Conservation (phyloP, 2,113 vertebrate genomes). For the Syngnathus floridae region DNA sequence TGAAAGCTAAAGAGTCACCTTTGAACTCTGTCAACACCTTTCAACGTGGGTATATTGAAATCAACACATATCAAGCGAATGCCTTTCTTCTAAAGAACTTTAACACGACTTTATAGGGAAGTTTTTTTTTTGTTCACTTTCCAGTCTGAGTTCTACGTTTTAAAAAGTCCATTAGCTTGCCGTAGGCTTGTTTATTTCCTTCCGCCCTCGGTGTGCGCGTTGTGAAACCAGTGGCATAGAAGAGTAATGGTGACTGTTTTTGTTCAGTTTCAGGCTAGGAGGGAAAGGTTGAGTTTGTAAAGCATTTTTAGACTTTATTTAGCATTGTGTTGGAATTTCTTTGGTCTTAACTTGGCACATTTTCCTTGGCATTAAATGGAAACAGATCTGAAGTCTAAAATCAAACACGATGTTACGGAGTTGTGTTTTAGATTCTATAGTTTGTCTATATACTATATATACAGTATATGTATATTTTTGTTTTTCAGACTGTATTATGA, state of each 20-base stretch:
- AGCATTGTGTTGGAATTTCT: conserved; percentile 54
- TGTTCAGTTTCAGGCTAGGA: conserved; percentile 68
- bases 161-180: conserved; percentile 41
- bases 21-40: neutral
- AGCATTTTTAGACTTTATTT: conserved; percentile 56
- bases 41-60: conserved; percentile 50
- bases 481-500: conserved; percentile 63
- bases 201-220: conserved; percentile 57
- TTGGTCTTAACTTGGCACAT: conserved; percentile 44
- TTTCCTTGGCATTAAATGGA: conserved; percentile 39
- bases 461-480: conserved; percentile 31
- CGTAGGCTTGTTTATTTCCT: conserved; percentile 24
- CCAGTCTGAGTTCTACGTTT: conserved; percentile 58
- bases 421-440: conserved; percentile 67
- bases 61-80: conserved; percentile 75
- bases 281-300: conserved; percentile 64
- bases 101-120: conserved; percentile 59
- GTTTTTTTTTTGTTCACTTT: conserved; percentile 43
- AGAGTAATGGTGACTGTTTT: conserved; percentile 66
- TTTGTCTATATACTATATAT: conserved; percentile 48
- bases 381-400: conserved; percentile 56
- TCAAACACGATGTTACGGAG: conserved; percentile 67
- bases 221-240: conserved; percentile 72
- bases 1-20: conserved; percentile 36
- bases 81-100: conserved; percentile 47